Conservation (phyloP, 1,140 invertebrate species). For the Leptinotarsa lineolata region DNA sequence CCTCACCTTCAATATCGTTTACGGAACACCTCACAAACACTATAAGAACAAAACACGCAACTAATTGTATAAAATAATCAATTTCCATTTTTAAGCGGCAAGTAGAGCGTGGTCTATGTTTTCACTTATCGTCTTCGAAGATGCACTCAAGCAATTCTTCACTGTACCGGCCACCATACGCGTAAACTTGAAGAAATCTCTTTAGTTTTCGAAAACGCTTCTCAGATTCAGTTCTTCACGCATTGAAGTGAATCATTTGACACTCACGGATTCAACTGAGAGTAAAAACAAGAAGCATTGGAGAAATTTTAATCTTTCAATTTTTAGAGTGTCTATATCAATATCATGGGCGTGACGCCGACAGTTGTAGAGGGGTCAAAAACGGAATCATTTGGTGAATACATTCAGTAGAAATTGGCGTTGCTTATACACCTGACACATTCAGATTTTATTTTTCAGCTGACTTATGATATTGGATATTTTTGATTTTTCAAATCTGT, state of each 20-base stretch:
- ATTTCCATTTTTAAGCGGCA: constrained; percentile 49
- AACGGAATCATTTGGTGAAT: too few species aligned
- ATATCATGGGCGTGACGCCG: not conserved
- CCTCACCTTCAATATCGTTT: constrained; percentile 49
- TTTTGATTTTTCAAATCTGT: too few species aligned
- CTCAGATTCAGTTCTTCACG: constrained; percentile 7
- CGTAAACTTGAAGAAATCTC: constrained; percentile 17
- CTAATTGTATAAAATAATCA: constrained; percentile 47
- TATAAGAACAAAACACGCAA: constrained; percentile 43
- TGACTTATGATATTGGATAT: too few species aligned
- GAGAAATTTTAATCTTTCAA: constrained; percentile 49
- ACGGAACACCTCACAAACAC: constrained; percentile 44
- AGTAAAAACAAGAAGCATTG: constrained; percentile 46
- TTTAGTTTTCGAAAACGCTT: not conserved
- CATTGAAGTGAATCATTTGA: constrained; percentile 23
- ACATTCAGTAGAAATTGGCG: too few species aligned
- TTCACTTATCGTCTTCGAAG: constrained; percentile 43
- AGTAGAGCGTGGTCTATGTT: constrained; percentile 47
- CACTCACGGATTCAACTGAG: constrained; percentile 37
- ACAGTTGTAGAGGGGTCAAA: not conserved
- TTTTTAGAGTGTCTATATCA: constrained; percentile 46
- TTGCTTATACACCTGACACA: too few species aligned
- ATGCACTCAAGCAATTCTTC: not conserved
- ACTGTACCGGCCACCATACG: constrained; percentile 17
- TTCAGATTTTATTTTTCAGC: too few species aligned